phyloP scores from a whole-genome alignment of 2,888 invertebrate genomes.

The Empis stercorea region DNA sequence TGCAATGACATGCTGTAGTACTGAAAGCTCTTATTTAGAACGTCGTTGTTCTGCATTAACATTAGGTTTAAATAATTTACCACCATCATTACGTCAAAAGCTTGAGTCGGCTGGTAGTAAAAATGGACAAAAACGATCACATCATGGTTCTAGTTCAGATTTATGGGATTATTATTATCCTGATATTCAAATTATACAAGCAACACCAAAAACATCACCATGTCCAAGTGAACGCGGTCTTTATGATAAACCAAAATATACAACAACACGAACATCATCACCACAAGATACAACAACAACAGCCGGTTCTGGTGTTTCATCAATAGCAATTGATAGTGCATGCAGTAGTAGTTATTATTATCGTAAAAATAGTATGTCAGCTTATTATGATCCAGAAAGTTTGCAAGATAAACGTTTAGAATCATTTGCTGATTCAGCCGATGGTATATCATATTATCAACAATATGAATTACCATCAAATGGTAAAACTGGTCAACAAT shows the following conservation, averaged over 20 bases:
- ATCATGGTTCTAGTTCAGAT: conserved; percentile 27
- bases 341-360: neutral
- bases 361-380: conserved; percentile 28
- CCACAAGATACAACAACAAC: conserved; percentile 9
- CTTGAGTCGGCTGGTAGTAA: conserved; percentile 29
- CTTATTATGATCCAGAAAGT: conserved; percentile 31
- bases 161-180: conserved; percentile 47
- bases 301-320: conserved; percentile 1
- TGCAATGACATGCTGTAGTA: conserved; percentile 74
- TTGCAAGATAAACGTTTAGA: conserved; percentile 24
- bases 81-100: conserved; percentile 31
- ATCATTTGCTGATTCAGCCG: neutral
- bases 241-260: conserved; percentile 30
- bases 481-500: conserved; percentile 11
- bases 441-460: neutral
- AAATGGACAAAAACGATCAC: conserved; percentile 1
- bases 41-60: conserved; percentile 68
- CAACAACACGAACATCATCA: conserved; percentile 15
- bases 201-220: conserved; percentile 74
- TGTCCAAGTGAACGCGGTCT: conserved; percentile 53
- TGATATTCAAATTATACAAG: conserved; percentile 58
- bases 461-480: neutral
- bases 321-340: neutral
- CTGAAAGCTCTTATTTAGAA: conserved; percentile 71
- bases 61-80: conserved; percentile 52